A percentile compares a stretch with the other conserved stretches of the same genome.
phyloP scores from a whole-genome alignment of 2,888 invertebrate genomes.

The Trachelus troglodyta region DNA sequence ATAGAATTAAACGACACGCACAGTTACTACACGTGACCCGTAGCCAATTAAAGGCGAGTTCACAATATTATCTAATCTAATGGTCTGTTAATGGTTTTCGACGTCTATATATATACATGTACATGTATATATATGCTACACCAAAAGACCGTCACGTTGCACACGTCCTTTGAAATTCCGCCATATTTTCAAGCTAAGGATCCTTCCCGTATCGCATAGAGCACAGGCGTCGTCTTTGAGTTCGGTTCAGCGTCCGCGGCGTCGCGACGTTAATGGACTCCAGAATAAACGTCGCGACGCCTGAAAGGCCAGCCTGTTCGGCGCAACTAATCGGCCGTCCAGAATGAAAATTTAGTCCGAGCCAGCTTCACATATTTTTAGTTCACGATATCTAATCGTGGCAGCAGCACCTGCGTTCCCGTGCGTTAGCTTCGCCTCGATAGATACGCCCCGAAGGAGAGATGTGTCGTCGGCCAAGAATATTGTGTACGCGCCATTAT shows the following conservation, averaged over 20 bases:
- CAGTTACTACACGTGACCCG: neutral
- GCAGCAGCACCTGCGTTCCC: neutral
- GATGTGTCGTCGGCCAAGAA: constrained; percentile 16
- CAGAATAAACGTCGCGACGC: neutral
- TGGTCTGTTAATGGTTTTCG: neutral
- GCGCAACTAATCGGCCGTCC: neutral
- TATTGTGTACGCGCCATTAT: constrained; percentile 13
- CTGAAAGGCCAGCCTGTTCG: neutral
- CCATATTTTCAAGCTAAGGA: neutral
- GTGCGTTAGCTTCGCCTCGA: neutral
- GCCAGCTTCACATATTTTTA: neutral
- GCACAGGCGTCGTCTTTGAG: neutral
- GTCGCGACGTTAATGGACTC: constrained; percentile 7
- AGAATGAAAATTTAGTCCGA: constrained; percentile 17
- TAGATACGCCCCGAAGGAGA: neutral
- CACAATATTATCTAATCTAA: neutral
- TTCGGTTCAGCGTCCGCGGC: constrained; percentile 7
- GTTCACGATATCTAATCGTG: neutral
- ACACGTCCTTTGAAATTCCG: neutral
- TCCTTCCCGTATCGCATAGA: neutral
- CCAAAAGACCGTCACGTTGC: neutral
- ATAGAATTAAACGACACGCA: neutral
- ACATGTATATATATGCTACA: too few species aligned
- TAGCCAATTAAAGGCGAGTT: neutral
- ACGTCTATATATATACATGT: too few species aligned